Conservation (phyloP, 2,888 invertebrate genomes). For the Caradrina kadenii region DNA sequence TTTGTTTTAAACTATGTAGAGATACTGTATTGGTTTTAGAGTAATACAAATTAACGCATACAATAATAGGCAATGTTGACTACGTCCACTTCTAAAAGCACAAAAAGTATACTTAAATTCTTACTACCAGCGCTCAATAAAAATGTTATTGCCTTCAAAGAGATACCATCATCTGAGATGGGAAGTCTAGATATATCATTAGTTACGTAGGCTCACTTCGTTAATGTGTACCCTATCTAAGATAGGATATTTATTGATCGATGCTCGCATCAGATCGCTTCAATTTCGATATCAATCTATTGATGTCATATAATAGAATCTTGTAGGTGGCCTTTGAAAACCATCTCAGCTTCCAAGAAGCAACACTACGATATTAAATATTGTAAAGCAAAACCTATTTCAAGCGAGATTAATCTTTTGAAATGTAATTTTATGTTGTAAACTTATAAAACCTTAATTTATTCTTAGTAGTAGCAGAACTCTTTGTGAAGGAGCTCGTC, state of each 20-base stretch:
- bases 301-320: constrained; percentile 48
- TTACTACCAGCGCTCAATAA: constrained; percentile 3
- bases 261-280: constrained; percentile 36
- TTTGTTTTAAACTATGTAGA: no score
- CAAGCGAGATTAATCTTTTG: constrained; percentile 33
- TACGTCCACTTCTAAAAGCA: neutral
- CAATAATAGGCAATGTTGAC: no score
- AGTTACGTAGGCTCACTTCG: constrained; percentile 29
- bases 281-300: constrained; percentile 54
- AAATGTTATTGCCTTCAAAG: constrained; percentile 29
- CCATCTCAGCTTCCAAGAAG: constrained; percentile 7
- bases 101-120: neutral
- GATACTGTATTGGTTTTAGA: no score
- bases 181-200: constrained; percentile 38
- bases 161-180: constrained; percentile 33
- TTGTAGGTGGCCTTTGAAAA: constrained; percentile 34
- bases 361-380: constrained; percentile 18
- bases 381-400: constrained; percentile 8
- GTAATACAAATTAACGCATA: no score
- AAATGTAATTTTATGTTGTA: constrained; percentile 16
- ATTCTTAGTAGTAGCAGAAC: neutral
- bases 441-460: neutral
- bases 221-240: constrained; percentile 43
- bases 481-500: no score
- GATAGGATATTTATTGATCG: constrained; percentile 48